A percentile compares a stretch with the other conserved stretches of the same genome.
Evolutionary conservation across 2,888 invertebrate genomes (phyloP).

Genomic region (Morpho helenor): DNA sequence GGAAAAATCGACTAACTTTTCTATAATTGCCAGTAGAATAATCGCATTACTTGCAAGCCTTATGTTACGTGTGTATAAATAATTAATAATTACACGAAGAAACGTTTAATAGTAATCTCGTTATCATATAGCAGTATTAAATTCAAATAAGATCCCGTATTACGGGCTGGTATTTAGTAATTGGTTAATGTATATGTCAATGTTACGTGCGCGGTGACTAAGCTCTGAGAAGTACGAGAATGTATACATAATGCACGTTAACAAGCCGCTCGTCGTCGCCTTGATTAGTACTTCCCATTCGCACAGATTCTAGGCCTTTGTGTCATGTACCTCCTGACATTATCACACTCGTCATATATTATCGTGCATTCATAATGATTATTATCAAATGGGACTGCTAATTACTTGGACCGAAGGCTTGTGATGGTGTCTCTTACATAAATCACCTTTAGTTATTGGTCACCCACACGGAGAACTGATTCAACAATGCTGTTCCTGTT

Average conservation of each 20-base stretch:
- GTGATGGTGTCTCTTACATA: too few relatives aligned
- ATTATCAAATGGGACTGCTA: neutral
- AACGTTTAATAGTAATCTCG: too few relatives aligned
- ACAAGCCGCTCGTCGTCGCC: constrained; percentile 45
- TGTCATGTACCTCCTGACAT: constrained; percentile 30
- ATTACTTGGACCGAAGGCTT: too few relatives aligned
- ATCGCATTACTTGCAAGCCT: too few relatives aligned
- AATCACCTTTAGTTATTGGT: too few relatives aligned
- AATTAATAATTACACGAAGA: too few relatives aligned
- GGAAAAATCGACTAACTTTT: too few relatives aligned
- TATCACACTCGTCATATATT: neutral
- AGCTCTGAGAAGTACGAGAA: constrained; percentile 17
- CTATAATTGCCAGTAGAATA: too few relatives aligned
- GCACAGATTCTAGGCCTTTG: constrained; percentile 50
- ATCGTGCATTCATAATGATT: neutral
- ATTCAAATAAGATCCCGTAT: constrained; percentile 2
- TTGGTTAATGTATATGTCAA: constrained; percentile 17
- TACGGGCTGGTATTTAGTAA: constrained; percentile 11
- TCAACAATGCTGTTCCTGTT: too few relatives aligned
- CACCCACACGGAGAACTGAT: too few relatives aligned
- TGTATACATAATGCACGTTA: constrained; percentile 40
- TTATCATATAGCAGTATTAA: too few relatives aligned
- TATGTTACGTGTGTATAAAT: too few relatives aligned
- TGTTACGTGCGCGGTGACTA: constrained; percentile 21
- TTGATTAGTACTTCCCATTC: constrained; percentile 62